phyloP scores from a whole-genome alignment of 64 coral and sea anemone species.

The Montipora capricornis region DNA sequence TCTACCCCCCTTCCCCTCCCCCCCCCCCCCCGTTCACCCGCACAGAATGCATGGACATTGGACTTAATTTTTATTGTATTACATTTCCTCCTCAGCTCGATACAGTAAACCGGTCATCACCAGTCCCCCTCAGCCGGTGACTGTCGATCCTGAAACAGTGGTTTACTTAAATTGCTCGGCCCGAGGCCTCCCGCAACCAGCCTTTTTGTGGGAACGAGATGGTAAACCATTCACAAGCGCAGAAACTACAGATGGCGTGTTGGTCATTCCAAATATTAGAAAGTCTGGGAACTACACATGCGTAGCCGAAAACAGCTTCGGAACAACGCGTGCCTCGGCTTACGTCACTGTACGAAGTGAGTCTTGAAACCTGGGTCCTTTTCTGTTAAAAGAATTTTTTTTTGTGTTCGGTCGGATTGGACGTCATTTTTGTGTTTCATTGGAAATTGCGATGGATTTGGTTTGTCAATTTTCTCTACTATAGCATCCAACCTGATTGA shows the following conservation, averaged over 20 bases:
- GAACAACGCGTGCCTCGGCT: constrained; percentile 13
- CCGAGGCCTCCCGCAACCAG: constrained; percentile 42
- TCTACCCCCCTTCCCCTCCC: too few species aligned
- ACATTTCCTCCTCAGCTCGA: background rate
- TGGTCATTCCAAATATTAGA: constrained; percentile 29
- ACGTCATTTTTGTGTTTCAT: too few species aligned
- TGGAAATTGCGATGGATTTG: too few species aligned
- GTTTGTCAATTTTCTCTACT: too few species aligned
- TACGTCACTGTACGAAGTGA: constrained; percentile 71
- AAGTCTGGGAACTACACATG: constrained; percentile 68
- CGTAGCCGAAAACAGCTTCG: constrained; percentile 19
- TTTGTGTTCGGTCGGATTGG: too few species aligned
- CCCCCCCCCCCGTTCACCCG: too few species aligned
- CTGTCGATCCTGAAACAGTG: constrained; percentile 71
- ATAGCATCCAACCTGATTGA: too few species aligned
- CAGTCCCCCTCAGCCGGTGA: constrained; percentile 16
- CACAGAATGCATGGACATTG: too few species aligned
- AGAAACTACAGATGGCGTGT: background rate
- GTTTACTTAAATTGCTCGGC: constrained; percentile 72
- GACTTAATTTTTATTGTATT: background rate
- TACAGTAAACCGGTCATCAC: constrained; percentile 19
- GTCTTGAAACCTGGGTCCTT: background rate
- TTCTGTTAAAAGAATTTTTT: too few species aligned
- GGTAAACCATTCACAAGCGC: background rate
- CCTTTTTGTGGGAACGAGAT: constrained; percentile 53